Conservation (phyloP, 2,113 vertebrate genomes). For the Leuciscus idus region DNA sequence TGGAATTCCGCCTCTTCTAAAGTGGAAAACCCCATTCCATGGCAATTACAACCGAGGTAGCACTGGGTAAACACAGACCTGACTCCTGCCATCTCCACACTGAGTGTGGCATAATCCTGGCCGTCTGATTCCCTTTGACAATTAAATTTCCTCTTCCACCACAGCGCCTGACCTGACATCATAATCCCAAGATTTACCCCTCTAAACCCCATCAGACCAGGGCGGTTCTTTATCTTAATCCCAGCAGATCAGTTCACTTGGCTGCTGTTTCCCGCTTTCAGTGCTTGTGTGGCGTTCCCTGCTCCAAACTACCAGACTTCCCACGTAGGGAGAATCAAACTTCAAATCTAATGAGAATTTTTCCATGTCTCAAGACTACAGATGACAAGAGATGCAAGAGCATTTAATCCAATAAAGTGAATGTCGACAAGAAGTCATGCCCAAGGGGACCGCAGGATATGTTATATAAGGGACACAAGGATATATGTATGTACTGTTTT, state of each 20-base stretch:
- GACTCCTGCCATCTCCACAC: conserved; percentile 54
- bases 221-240: conserved; percentile 72
- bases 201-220: conserved; percentile 65
- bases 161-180: conserved; percentile 71
- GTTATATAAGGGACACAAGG: neutral
- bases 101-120: conserved; percentile 64
- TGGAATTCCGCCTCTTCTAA: conserved; percentile 36
- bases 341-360: neutral
- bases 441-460: neutral
- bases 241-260: conserved; percentile 73
- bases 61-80: conserved; percentile 49
- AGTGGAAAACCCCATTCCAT: conserved; percentile 46
- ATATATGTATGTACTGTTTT: neutral
- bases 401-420: neutral
- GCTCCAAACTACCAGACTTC: conserved; percentile 24
- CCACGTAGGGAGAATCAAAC: conserved; percentile 52
- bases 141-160: conserved; percentile 72
- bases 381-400: conserved; percentile 8
- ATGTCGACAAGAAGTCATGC: neutral
- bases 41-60: conserved; percentile 47
- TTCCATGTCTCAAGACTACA: neutral
- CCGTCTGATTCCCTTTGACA: conserved; percentile 61
- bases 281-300: conserved; percentile 19
- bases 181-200: conserved; percentile 82
- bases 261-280: conserved; percentile 39